Percentiles rank a stretch among this genome's conserved stretches.
Conservation (phyloP, 2,888 invertebrate genomes). For the Clivina fossor region DNA sequence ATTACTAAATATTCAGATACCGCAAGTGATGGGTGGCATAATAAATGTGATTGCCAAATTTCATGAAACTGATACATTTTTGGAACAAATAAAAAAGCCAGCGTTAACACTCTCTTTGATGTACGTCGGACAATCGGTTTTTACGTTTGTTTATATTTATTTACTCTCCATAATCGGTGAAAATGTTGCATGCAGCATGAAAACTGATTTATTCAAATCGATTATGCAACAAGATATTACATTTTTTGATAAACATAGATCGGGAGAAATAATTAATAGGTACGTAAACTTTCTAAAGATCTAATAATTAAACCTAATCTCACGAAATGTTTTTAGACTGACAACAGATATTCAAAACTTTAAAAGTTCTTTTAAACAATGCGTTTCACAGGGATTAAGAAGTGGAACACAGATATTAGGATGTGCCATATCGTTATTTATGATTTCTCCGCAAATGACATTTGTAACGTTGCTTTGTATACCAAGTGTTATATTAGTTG, state of each 20-base stretch:
- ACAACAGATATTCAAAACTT: conserved; percentile 96
- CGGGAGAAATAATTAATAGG: conserved; percentile 91
- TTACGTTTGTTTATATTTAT: conserved; percentile 89
- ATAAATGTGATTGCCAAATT: conserved; percentile 75
- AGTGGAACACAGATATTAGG: conserved; percentile 84
- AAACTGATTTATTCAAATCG: conserved; percentile 78
- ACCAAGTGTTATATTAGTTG: conserved; percentile 82
- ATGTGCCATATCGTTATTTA: conserved; percentile 73
- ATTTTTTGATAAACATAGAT: conserved; percentile 88
- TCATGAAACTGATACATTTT: conserved; percentile 57
- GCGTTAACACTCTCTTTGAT: conserved; percentile 67
- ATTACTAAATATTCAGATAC: conserved; percentile 85
- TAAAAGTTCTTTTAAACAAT: conserved; percentile 93
- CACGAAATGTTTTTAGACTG: conserved; percentile 54
- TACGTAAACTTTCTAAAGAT: conserved; percentile 46
- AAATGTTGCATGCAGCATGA: conserved; percentile 77
- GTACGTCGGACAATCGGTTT: conserved; percentile 77
- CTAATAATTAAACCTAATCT: neutral
- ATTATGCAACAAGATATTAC: conserved; percentile 84
- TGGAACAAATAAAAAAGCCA: conserved; percentile 66
- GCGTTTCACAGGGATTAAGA: conserved; percentile 87
- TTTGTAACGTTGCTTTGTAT: conserved; percentile 80
- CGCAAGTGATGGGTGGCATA: conserved; percentile 77
- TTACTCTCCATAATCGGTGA: conserved; percentile 87
- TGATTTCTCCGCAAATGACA: conserved; percentile 91